Evolutionary conservation across 2,888 invertebrate species (phyloP).

Genomic region (Xylota segnis): DNA sequence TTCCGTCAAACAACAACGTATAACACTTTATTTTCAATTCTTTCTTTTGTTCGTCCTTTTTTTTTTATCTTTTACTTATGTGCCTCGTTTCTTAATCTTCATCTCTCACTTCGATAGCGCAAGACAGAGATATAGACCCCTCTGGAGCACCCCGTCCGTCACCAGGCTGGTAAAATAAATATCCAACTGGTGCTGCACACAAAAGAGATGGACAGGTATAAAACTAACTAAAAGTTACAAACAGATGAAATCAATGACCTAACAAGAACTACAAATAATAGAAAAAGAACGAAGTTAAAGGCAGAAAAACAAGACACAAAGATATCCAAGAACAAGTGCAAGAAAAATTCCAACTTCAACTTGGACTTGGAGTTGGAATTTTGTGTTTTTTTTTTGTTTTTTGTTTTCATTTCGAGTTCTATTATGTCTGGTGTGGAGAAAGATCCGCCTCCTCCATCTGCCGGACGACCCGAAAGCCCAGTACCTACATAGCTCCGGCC

Average conservation of each 20-base stretch:
- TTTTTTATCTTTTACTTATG: conserved; percentile 20
- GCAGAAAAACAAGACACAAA: conserved; percentile 18
- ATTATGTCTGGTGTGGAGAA: conserved; percentile 72
- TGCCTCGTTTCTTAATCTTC: conserved; percentile 44
- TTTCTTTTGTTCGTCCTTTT: conserved; percentile 2
- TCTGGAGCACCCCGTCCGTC: conserved; percentile 58
- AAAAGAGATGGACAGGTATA: conserved; percentile 70
- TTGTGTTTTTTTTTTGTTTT: conserved; percentile 20
- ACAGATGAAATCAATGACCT: conserved; percentile 77
- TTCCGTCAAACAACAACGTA: conserved; percentile 48
- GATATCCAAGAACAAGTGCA: conserved; percentile 68
- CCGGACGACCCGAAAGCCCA: conserved; percentile 3
- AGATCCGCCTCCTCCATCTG: conserved; percentile 62
- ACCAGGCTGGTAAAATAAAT: conserved; percentile 61
- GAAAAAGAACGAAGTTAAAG: conserved; percentile 12
- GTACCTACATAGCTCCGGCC: too few species aligned
- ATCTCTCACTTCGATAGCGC: conserved; percentile 56
- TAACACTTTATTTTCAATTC: conserved; percentile 58
- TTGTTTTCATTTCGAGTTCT: conserved; percentile 48
- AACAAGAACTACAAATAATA: conserved; percentile 68
- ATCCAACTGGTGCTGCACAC: conserved; percentile 41
- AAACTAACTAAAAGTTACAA: conserved; percentile 56
- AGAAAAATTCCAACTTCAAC: conserved; percentile 64
- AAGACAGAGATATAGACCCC: neutral
- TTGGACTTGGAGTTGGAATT: conserved; percentile 21